These are phyloP conservation scores for Agonum fuliginosum DNA, from an alignment of 2,888 invertebrate species.

Conservation along the genomic window DNA sequence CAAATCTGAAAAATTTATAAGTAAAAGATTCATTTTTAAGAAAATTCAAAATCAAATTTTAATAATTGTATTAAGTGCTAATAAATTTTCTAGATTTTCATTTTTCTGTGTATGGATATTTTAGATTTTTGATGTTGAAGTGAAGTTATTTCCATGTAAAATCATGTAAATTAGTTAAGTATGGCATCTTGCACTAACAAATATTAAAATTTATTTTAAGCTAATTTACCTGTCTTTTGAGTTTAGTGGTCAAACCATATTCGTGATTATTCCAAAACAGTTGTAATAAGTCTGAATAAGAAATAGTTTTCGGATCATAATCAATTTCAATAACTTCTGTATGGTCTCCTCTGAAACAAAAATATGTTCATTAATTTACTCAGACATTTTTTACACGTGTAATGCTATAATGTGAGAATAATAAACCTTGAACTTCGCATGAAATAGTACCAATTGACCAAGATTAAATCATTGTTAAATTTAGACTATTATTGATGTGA, in stretches of 20 bases:
- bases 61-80: no score
- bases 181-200: background rate
- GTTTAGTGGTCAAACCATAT: constrained; percentile 86
- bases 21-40: no score
- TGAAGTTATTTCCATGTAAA: no score
- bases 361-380: constrained; percentile 11
- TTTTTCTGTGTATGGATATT: no score
- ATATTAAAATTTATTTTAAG: background rate
- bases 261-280: constrained; percentile 96
- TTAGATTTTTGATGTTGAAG: no score
- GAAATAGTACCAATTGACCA: background rate
- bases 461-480: background rate
- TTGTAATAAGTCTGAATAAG: constrained; percentile 84
- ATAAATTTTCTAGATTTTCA: no score
- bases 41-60: no score
- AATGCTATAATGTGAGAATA: no score
- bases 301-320: constrained; percentile 87
- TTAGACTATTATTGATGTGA: constrained; percentile 19
- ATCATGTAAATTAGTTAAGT: no score
- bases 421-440: constrained; percentile 18
- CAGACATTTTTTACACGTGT: constrained; percentile 49
- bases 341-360: constrained; percentile 90
- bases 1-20: no score
- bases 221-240: constrained; percentile 83
- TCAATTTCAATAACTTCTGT: constrained; percentile 96